A percentile compares a stretch with the other conserved stretches of the same genome.
phyloP scores from a whole-genome alignment of 2,888 invertebrate species.

The Phanerotoma sp. region DNA sequence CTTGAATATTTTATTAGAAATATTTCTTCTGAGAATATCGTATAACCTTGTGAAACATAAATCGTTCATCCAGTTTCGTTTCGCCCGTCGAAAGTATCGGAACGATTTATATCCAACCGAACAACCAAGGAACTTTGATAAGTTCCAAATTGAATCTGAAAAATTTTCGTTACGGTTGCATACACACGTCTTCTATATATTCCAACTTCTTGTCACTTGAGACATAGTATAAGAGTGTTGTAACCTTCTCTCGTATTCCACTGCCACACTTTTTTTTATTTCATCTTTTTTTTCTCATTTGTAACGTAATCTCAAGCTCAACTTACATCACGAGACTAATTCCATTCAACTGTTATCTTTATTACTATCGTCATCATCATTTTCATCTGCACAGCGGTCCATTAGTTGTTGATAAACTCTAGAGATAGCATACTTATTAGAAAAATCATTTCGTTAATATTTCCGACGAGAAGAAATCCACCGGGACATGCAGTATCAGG shows the following conservation, averaged over 20 bases:
- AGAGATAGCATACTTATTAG: not conserved
- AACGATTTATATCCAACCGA: constrained; percentile 10
- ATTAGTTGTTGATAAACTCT: no score
- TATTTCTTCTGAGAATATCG: no score
- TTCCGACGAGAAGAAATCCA: constrained; percentile 8
- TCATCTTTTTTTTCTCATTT: constrained; percentile 10
- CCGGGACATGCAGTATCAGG: not conserved
- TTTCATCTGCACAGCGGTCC: not conserved
- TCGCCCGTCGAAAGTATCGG: constrained; percentile 3
- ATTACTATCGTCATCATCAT: not conserved
- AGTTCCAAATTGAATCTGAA: constrained; percentile 21
- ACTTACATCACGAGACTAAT: constrained; percentile 16
- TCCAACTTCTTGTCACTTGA: constrained; percentile 4
- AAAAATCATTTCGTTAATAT: constrained; percentile 19
- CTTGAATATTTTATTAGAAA: no score
- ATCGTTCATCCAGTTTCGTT: not conserved
- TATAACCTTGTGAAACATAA: not conserved
- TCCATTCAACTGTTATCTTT: constrained; percentile 13
- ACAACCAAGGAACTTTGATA: constrained; percentile 16
- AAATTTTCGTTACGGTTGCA: constrained; percentile 17
- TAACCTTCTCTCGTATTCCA: constrained; percentile 3
- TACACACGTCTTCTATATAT: not conserved
- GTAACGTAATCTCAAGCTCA: not conserved
- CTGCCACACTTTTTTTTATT: constrained; percentile 1
- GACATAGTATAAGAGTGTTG: constrained; percentile 4